phyloP scores from a whole-genome alignment of 2,888 invertebrate species.

The Leptothorax acervorum region DNA sequence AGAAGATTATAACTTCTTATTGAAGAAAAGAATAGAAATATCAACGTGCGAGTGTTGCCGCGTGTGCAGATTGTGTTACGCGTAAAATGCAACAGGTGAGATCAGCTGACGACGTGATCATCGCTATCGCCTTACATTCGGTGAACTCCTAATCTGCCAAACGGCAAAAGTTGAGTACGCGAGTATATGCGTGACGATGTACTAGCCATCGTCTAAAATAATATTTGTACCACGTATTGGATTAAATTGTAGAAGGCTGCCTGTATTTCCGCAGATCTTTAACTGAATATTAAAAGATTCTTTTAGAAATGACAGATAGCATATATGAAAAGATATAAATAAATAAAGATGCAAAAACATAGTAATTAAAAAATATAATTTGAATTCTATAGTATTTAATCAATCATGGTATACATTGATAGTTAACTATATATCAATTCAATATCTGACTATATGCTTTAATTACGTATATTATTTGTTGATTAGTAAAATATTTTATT shows the following conservation, averaged over 20 bases:
- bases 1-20: not conserved
- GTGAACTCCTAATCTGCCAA: constrained; percentile 15
- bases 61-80: constrained; percentile 15
- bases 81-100: constrained; percentile 47
- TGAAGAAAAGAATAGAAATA: not conserved
- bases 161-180: constrained; percentile 15
- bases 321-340: not conserved
- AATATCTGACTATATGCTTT: not conserved
- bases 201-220: not conserved
- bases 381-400: not conserved
- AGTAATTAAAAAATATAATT: not conserved
- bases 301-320: not conserved
- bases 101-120: constrained; percentile 28
- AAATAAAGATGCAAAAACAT: not conserved
- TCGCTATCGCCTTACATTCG: constrained; percentile 32
- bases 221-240: not conserved
- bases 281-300: not conserved
- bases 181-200: not conserved
- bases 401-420: not conserved
- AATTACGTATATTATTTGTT: not conserved
- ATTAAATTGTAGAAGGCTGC: not conserved
- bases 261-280: not conserved
- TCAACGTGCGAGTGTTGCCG: not conserved
- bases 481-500: not conserved
- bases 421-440: not conserved